Percentiles rank a stretch among this genome's conserved stretches.
Conservation (phyloP, 2,797 vertebrate genomes). For the Coreius guichenoti region DNA sequence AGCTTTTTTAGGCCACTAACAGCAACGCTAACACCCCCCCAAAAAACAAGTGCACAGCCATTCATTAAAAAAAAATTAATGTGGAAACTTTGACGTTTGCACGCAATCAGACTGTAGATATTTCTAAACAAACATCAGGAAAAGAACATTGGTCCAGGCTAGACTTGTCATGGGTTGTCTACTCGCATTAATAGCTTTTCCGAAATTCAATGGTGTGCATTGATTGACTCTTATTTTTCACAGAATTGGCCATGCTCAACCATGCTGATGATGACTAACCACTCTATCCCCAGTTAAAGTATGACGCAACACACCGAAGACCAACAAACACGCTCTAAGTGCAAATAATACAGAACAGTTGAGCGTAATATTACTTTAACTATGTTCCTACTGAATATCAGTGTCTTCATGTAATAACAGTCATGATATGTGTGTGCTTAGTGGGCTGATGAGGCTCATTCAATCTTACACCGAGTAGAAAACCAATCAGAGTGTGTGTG, state of each 20-base stretch:
- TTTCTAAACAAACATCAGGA: constrained; percentile 1
- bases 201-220: constrained; percentile 35
- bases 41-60: not conserved
- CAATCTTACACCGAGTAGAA: constrained; percentile 3
- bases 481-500: constrained; percentile 32
- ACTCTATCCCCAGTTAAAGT: not conserved
- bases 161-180: constrained; percentile 10
- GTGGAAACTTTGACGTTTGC: not conserved
- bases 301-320: not conserved
- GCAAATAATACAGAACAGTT: not conserved
- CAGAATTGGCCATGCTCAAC: not conserved
- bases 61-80: no score
- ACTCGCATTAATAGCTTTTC: constrained; percentile 12
- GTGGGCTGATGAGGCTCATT: not conserved
- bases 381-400: not conserved
- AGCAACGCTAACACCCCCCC: not conserved
- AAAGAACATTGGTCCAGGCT: constrained; percentile 2
- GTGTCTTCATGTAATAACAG: not conserved
- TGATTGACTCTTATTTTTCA: constrained; percentile 24
- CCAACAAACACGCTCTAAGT: not conserved
- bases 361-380: not conserved
- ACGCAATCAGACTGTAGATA: not conserved
- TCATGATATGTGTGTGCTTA: not conserved
- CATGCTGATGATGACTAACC: constrained; percentile 18
- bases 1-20: not conserved